Base-by-base conservation (phyloP, 1,140 invertebrate species). In the Rhopalosiphum maidis region DNA sequence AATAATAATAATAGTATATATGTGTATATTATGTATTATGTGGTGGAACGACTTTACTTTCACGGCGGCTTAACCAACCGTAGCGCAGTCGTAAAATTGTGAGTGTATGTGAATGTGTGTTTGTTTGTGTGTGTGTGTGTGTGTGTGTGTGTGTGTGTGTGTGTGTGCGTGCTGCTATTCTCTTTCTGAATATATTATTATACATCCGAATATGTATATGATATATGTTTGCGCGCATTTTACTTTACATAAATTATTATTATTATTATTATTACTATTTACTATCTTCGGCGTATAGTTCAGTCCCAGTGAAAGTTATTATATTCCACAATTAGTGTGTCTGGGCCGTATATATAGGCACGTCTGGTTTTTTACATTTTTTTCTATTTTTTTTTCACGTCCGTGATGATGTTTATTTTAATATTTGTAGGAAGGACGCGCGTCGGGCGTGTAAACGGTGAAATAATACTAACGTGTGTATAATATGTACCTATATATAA, bases 31-130 rank as follows among this genome's bases (percentile, higher is more conserved):
- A 68, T 30, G 30, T 68, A 77, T 77, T 77, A 77, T 77, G 60
- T 21, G 15, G 60, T 77, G 60, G 60, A 77, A 77, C 60, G 46
- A 86, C 91, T 93, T 93, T 93, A 93, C 91, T 93, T 93, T 93
- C 91, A 93, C 90, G 37, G 51, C 55, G 43, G 35, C 37, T 85
- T 51, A 85, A 55, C 91, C 91, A 51, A 93, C 91, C 91, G 91
- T 85, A 37, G 91, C 91, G 37, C 35, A 23, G 35, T 85, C 82
- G 43, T 48, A 86, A n/a, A 37, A 85, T 83, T 83, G 41, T 51
- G 43, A 41, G 35, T 41, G 30, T 25, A 30, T 68, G 30, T 68
- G 23, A 9, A 21, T 54, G 51, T 54, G 22, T 51, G 9, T 60
- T 23, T 68, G 55, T 60, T n/a, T n/a, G 23, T 55, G 23, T 25